Base-by-base conservation (phyloP, 2,888 invertebrate genomes). In the Morpho helenor region DNA sequence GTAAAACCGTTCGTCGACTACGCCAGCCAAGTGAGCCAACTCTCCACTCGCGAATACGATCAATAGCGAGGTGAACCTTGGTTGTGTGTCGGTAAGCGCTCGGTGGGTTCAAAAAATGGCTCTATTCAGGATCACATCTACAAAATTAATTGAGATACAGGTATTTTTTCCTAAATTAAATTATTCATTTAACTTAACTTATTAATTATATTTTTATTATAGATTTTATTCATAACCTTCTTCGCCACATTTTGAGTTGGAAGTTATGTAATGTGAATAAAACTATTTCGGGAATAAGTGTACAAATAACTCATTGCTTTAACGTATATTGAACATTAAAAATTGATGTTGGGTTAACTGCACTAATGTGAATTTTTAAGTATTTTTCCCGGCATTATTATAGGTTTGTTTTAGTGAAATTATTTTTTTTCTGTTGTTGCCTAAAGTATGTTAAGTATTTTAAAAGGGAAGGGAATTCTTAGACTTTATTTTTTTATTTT, bases 81-180 rank as follows among this genome's bases (percentile, higher is more conserved):
- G 68, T 67, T 72, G 74, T 69, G 80, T 79, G 79, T 71, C 77
- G 77, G 77, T 65, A 66, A 64, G 69, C 77, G 76, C 76, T 82
- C 77, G 80, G 81, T 74, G 80, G 80, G 80, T 66, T 77, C 73
- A 80, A 80, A 81, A n/a, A 84, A 94, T 94, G 94, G 92, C 94
- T 81, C 84, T 94, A 76, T 93, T 92, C 86, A 93, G 94, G 84
- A 91, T 94, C 80, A 91, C 93, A 70, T 87, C 93, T 70, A 86
- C 91, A 67, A 93, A 89, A 90, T 80, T 94, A 75, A 81, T 87
- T 68, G 94, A 94, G 80, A 86, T 92, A 77, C 93, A 94, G 92
- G 93, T 93, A 81, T 82, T 16, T 49, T 48, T 10, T 68, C 61
- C 42, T 45, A 52, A 55, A 55, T 54, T 39, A 56, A 41, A 56